A percentile compares a stretch with the other conserved stretches of the same genome.
Conservation (phyloP, 1,140 invertebrate species). For the Atta colombica region DNA sequence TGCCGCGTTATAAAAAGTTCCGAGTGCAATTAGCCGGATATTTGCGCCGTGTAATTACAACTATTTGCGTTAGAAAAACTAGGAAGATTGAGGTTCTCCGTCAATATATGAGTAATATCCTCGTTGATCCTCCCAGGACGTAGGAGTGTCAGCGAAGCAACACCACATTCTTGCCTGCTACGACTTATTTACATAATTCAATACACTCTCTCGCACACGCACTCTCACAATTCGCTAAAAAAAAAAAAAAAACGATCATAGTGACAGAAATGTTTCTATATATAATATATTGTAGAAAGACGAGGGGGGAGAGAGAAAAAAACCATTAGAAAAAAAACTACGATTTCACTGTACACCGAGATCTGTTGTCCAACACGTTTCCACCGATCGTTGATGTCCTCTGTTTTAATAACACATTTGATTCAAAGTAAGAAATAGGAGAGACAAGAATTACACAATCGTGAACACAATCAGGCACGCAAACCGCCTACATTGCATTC, state of each 20-base stretch:
- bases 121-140: not conserved
- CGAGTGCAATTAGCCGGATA: conserved; percentile 16
- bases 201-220: conserved; percentile 71
- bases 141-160: conserved; percentile 42
- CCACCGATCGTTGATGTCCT: conserved; percentile 68
- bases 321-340: conserved; percentile 78
- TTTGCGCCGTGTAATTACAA: conserved; percentile 74
- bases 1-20: conserved; percentile 22
- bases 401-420: not conserved
- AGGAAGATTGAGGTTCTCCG: conserved; percentile 8
- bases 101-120: conserved; percentile 37
- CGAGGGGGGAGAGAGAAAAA: conserved; percentile 71
- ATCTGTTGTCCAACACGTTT: conserved; percentile 83
- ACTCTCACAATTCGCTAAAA: conserved; percentile 75
- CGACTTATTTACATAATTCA: conserved; percentile 73
- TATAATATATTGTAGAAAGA: conserved; percentile 44
- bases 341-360: conserved; percentile 84
- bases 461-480: not conserved
- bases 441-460: not conserved
- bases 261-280: conserved; percentile 35
- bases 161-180: conserved; percentile 33
- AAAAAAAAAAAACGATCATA: conserved; percentile 59
- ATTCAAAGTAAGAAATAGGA: not conserved
- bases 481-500: not conserved
- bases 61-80: conserved; percentile 51